A percentile compares a stretch with the other conserved stretches of the same genome.
Evolutionary conservation across 2,797 vertebrate genomes (phyloP).

Genomic region (Gambelia wislizenii): DNA sequence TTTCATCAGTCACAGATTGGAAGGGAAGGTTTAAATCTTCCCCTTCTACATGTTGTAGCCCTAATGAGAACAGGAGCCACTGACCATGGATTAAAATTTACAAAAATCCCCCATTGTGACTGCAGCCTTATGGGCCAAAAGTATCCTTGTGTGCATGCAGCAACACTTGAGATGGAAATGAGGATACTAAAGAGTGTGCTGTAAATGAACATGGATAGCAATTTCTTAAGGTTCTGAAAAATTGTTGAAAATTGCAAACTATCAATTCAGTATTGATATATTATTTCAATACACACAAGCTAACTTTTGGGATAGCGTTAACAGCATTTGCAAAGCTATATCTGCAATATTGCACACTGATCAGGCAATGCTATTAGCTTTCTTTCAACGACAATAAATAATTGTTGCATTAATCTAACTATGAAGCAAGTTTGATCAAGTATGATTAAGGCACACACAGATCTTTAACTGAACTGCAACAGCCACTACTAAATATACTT

Average conservation of each 20-base stretch:
- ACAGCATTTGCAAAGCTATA: constrained; percentile 7
- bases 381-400: constrained; percentile 32
- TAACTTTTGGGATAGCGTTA: not conserved
- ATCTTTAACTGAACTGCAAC: constrained; percentile 58
- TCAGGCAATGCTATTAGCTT: constrained; percentile 33
- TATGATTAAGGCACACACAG: constrained; percentile 77
- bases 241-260: not conserved
- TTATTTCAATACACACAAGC: not conserved
- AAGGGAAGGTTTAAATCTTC: not conserved
- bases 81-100: not conserved
- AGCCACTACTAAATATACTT: constrained; percentile 23
- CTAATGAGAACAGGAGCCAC: not conserved
- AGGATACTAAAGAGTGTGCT: not conserved
- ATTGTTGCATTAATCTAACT: constrained; percentile 46
- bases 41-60: not conserved
- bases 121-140: not conserved
- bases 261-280: not conserved
- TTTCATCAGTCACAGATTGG: not conserved
- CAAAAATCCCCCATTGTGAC: not conserved
- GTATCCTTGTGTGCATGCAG: constrained; percentile 8
- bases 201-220: not conserved
- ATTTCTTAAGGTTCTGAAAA: constrained; percentile 42
- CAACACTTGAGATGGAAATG: constrained; percentile 37
- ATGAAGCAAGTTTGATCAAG: constrained; percentile 52
- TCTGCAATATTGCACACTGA: not conserved